A percentile compares a stretch with the other conserved stretches of the same genome.
Conservation (phyloP, 2,888 invertebrate species). For the Ophion slaviceki region DNA sequence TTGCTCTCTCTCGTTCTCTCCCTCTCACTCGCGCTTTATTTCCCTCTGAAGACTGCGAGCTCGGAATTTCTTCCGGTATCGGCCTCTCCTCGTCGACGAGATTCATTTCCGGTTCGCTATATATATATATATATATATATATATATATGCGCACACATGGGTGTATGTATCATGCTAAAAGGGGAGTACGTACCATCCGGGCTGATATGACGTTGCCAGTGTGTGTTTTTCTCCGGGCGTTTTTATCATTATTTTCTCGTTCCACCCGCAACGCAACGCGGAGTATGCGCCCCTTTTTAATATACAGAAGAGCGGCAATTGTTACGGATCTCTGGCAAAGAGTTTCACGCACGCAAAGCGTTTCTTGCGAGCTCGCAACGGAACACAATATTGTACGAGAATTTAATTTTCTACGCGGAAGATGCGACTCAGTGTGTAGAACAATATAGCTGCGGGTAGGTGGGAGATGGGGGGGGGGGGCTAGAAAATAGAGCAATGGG, state of each 20-base stretch:
- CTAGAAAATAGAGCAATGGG: slow-evolving; percentile 9
- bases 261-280: slow-evolving; percentile 48
- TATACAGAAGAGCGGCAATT: slow-evolving; percentile 46
- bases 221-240: slow-evolving; percentile 44
- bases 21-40: slow-evolving; percentile 38
- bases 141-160: background rate
- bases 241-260: slow-evolving; percentile 63
- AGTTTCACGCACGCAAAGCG: slow-evolving; percentile 28
- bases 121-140: slow-evolving; percentile 1
- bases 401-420: slow-evolving; percentile 34
- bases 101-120: slow-evolving; percentile 67
- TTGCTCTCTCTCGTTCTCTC: slow-evolving; percentile 4
- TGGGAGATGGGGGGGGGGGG: background rate
- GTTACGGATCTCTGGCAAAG: slow-evolving; percentile 27
- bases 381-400: slow-evolving; percentile 32
- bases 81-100: slow-evolving; percentile 61
- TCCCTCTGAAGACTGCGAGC: slow-evolving; percentile 52
- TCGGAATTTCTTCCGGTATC: slow-evolving; percentile 70
- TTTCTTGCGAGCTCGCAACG: slow-evolving; percentile 12
- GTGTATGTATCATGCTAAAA: slow-evolving; percentile 5
- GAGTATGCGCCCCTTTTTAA: slow-evolving; percentile 60
- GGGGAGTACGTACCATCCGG: slow-evolving; percentile 27
- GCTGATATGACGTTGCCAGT: slow-evolving; percentile 26
- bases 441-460: background rate
- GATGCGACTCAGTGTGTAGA: slow-evolving; percentile 35